Base-by-base conservation (phyloP, 2,888 invertebrate species). In the Andrena praecox region DNA sequence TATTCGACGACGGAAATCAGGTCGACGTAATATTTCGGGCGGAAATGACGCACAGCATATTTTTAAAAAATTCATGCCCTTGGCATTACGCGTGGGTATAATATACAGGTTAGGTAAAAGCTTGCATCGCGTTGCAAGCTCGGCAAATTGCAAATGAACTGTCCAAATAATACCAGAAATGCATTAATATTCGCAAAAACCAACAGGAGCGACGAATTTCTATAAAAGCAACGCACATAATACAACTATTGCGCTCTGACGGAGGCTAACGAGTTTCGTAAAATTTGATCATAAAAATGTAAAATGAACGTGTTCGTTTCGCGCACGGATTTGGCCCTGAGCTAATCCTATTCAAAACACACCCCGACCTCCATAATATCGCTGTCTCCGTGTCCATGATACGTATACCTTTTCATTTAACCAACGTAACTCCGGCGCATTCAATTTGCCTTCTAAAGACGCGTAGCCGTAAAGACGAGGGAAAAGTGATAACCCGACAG, bases 401-500 rank as follows among this genome's bases (percentile, higher is more conserved):
- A 20, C 29, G 12, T 52, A 48, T 24, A 20, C 59, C 29, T n/a
- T 27, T 72, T 59, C 56, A 48, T 52, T 66, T 42, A 16, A 42
- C 20, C 35, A 12, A n/a, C 6, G n/a, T 12, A 24, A 20, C 27
- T 10, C 29, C n/a, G 54, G 31, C 56, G 33, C 77, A 50, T 79
- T 64, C 50, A 64, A 79, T 70, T 79, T 66, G 35, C 50, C 59
- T 77, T 70, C 56, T 60, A 78, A 76, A 20, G 35, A 59, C 50
- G 69, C 62, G 77, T 42, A 10, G 29, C 27, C 50, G 12, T 20
- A 80, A 77, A 70, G 59, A 42, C 31, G 50, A 29, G 50, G 27
- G 33, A 77, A 69, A 50, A 68, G 59, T 79, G 70, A 79, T 79
- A 79, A 79, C 24, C 50, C 64, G 29, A 66, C 66, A 60, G 31